Evolutionary conservation across 2,888 invertebrate species (phyloP).

Genomic region (Allophyes oxyacanthae): DNA sequence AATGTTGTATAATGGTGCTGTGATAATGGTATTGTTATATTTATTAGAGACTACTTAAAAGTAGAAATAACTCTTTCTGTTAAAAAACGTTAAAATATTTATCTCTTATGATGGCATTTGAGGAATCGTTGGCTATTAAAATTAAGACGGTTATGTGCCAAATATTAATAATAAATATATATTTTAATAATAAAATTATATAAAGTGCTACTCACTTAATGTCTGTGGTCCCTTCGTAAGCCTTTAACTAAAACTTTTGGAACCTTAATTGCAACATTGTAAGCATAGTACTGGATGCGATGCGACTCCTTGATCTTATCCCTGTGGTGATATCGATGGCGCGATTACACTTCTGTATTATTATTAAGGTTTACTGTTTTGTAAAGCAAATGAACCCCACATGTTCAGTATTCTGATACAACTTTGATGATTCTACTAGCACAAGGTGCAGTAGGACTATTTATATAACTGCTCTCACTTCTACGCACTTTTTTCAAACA

Average conservation of each 20-base stretch:
- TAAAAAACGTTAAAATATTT: slow-evolving; percentile 50
- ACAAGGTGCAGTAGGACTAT: slow-evolving; percentile 7
- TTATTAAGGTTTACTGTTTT: slow-evolving; percentile 24
- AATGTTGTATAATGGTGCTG: slow-evolving; percentile 76
- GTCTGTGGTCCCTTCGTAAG: slow-evolving; percentile 10
- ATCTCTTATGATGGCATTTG: slow-evolving; percentile 41
- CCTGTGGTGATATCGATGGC: slow-evolving; percentile 2
- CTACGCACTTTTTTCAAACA: slow-evolving; percentile 15
- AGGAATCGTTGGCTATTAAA: slow-evolving; percentile 55
- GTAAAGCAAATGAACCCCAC: slow-evolving; percentile 9
- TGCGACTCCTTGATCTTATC: not conserved
- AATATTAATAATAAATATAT: slow-evolving; percentile 51
- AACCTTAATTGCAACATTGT: slow-evolving; percentile 9
- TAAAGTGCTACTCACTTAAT: slow-evolving; percentile 20
- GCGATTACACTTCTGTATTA: slow-evolving; percentile 8
- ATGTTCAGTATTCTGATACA: slow-evolving; percentile 14
- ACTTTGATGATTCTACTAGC: slow-evolving; percentile 9
- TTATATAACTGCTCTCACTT: slow-evolving; percentile 6
- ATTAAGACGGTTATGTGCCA: slow-evolving; percentile 58
- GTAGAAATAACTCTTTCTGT: slow-evolving; percentile 62
- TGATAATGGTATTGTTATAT: slow-evolving; percentile 79
- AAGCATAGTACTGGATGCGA: slow-evolving; percentile 4
- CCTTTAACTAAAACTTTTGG: slow-evolving; percentile 12
- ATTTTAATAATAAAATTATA: slow-evolving; percentile 39
- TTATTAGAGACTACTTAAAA: slow-evolving; percentile 66